Evolutionary conservation across 2,888 invertebrate genomes (phyloP), one percentile per base, ranked within the genome.

Genomic region (Drosophila greeni): DNA sequence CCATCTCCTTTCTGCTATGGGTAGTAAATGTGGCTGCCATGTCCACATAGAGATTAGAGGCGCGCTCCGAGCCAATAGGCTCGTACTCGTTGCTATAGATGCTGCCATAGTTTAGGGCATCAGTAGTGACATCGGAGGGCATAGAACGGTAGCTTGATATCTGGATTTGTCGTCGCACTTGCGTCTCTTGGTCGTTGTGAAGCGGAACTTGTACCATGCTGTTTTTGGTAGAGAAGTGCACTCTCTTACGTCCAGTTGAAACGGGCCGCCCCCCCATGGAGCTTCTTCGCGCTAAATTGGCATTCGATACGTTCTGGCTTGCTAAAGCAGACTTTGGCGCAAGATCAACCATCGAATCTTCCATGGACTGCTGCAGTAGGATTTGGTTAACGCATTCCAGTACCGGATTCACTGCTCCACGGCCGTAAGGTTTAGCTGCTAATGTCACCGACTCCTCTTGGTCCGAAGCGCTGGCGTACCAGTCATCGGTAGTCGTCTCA

Each of bases 311-410:
- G 1, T 53, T 12, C n/a, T 65, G 72, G 20, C 69, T 51, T 3
- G 58, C 55, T 67, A 77, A 5, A 16, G 72, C 29, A 51, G 82
- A 54, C 60, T 77, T 80, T 14, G 74, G 68, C 14, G 67, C 34
- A 4, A 68, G 71, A 12, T 85, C 82, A 7, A 78, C 74, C 12
- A 81, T 64, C 4, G 85, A 77, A 29, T 88, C 92, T 69, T 92
- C 92, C 86, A 92, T 90, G 20, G 92, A 92, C 86, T 95, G 95
- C 77, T 95, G 93, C 31, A 95, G 88, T 37, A 95, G 89, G 76
- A 95, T 95, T 88, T 89, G 95, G 89, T 95, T 95, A 72, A 95
- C 95, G 85, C 95, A 95, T 87, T 95, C 95, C 51, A 95, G 88
- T 8, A 95, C 95, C 1, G 95, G 95, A 88, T 95, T 95, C 74